These are phyloP conservation scores for Danionella cerebrum DNA, from an alignment of 2,113 vertebrate genomes.

Conservation along the genomic window DNA sequence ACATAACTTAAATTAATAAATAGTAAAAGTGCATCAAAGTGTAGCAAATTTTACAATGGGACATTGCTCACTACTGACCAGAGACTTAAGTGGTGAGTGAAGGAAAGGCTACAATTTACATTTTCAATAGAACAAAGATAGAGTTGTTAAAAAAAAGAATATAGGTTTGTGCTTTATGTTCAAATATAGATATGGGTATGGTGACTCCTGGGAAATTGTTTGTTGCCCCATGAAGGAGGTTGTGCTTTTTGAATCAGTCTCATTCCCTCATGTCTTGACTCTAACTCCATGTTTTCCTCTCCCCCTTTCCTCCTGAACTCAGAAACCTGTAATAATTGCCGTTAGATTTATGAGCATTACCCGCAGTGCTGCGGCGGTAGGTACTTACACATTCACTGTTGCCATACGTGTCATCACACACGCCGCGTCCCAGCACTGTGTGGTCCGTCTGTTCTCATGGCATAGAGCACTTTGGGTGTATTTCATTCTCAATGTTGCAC, in stretches of 20 bases:
- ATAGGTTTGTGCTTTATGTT: no score
- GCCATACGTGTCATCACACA: constrained; percentile 27
- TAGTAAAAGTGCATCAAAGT: no score
- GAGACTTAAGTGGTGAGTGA: no score
- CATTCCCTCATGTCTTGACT: neutral
- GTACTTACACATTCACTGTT: constrained; percentile 58
- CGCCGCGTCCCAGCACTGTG: constrained; percentile 27
- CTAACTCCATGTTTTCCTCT: constrained; percentile 47
- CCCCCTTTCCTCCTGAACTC: constrained; percentile 80
- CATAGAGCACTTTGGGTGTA: neutral
- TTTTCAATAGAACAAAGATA: no score
- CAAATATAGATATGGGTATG: no score
- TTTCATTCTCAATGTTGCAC: neutral
- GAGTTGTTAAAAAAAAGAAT: no score
- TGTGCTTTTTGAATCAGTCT: neutral
- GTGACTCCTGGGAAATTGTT: no score
- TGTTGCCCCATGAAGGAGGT: neutral
- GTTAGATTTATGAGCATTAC: constrained; percentile 96
- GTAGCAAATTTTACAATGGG: no score
- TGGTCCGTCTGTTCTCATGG: constrained; percentile 19
- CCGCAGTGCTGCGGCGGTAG: constrained; percentile 83
- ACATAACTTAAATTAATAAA: no score
- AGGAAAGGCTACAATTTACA: no score
- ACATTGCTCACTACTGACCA: no score
- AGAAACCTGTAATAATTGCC: constrained; percentile 94